Evolutionary conservation across 1,140 invertebrate genomes (phyloP), one percentile per base, ranked within the genome.

Genomic region (Trachymyrmex septentrionalis): DNA sequence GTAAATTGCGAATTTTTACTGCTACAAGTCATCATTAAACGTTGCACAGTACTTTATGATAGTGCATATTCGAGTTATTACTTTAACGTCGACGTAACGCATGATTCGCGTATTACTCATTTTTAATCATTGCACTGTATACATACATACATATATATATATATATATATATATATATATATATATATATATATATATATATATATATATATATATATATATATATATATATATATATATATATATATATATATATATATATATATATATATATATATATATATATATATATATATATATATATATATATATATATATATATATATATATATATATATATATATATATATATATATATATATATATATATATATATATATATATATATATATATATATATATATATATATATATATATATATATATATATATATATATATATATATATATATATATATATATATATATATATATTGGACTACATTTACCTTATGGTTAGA

Each of bases 401-500:
- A 63, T n/a, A 38, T 1, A 38, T 9, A 9, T 14, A 12, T 48
- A 7, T 50, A 57, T 64, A 63, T n/a, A 38, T 1, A 38, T 9
- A 9, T 14, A 12, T 48, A 7, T 50, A 57, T 64, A 63, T n/a
- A n/a, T n/a, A n/a, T n/a, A n/a, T n/a, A 3, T 53, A 5, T 21
- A 19, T 50, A 38, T 38, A 7, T 30, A 30, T 30, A 30, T 30
- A 30, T 30, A 30, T 2, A 30, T 30, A 30, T 30, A 30, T 30
- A 38, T 1, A 38, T 9, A 9, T 14, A 12, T 48, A 7, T 50
- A 57, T 64, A 63, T n/a, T 2, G 14, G 0, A 38, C n/a, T 82
- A 12, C 24, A 53, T 55, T 95, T 94, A 97, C 97, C 95, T 96
- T 97, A 88, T 97, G 96, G 95, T 98, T 97, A 1, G 97, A 95